These are phyloP conservation scores for Toxonevra muliebris DNA, from an alignment of 2,888 invertebrate genomes.

Conservation along the genomic window DNA sequence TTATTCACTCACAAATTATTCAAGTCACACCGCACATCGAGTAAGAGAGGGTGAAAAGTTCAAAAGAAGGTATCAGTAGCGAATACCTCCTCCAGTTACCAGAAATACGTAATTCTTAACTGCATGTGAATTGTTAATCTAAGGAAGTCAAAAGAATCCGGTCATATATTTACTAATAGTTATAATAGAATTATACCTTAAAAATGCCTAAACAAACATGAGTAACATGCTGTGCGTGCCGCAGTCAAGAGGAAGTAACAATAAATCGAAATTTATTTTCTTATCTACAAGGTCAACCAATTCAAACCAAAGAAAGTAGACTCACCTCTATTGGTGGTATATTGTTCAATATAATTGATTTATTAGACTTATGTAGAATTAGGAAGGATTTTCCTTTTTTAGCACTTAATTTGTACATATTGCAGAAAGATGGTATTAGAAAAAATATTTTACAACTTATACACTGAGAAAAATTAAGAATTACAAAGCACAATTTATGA, in stretches of 20 bases:
- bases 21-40: neutral
- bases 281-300: neutral
- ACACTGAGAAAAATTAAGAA: no score
- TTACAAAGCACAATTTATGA: no score
- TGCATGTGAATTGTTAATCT: no score
- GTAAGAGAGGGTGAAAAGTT: conserved; percentile 18
- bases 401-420: conserved; percentile 29
- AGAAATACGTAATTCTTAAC: no score
- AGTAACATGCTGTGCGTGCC: neutral
- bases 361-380: neutral
- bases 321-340: neutral
- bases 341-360: neutral
- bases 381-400: conserved; percentile 33
- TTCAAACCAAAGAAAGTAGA: neutral
- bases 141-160: no score
- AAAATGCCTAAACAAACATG: no score
- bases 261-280: no score
- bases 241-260: neutral
- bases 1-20: conserved; percentile 44
- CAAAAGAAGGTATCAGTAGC: no score
- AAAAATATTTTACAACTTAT: no score
- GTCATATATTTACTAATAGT: no score
- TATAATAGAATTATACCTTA: no score
- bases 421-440: conserved; percentile 1
- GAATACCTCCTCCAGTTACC: no score